A percentile compares a stretch with the other conserved stretches of the same genome.
These are phyloP conservation scores for Rhadinocentrus ornatus DNA, from an alignment of 2,797 vertebrate genomes.

Conservation along the genomic window DNA sequence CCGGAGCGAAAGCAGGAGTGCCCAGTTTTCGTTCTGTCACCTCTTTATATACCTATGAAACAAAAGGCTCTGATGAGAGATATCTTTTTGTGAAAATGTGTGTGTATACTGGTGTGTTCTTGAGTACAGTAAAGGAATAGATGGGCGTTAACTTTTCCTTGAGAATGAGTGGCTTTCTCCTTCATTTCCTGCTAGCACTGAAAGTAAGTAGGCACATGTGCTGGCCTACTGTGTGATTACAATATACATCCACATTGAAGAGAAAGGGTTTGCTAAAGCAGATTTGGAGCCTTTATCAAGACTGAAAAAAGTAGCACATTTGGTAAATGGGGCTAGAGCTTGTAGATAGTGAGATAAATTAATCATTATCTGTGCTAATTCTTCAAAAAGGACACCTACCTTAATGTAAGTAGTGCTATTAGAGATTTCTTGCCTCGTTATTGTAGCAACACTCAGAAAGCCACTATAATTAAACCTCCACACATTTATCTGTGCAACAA, in stretches of 20 bases:
- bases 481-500: neutral
- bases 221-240: slow-evolving; percentile 12
- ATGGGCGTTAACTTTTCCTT: slow-evolving; percentile 68
- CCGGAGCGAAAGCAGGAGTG: neutral
- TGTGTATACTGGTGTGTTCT: slow-evolving; percentile 31
- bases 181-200: slow-evolving; percentile 81
- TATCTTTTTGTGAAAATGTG: slow-evolving; percentile 21
- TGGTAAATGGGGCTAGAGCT: neutral
- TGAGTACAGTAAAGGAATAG: slow-evolving; percentile 66
- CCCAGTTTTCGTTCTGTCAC: slow-evolving; percentile 62
- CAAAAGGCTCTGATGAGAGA: slow-evolving; percentile 41
- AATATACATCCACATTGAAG: slow-evolving; percentile 10
- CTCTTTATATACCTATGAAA: slow-evolving; percentile 37
- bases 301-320: neutral
- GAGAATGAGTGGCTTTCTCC: slow-evolving; percentile 83
- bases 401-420: neutral
- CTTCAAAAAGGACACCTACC: neutral
- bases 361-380: neutral
- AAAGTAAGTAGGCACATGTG: slow-evolving; percentile 55
- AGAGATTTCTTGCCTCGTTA: neutral
- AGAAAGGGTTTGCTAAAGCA: slow-evolving; percentile 4
- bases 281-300: neutral
- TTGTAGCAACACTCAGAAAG: neutral
- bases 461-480: neutral
- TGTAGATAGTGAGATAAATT: neutral